Evolutionary conservation across 2,888 invertebrate species (phyloP), one percentile per base, ranked within the genome.

Genomic region (Seira ritae): DNA sequence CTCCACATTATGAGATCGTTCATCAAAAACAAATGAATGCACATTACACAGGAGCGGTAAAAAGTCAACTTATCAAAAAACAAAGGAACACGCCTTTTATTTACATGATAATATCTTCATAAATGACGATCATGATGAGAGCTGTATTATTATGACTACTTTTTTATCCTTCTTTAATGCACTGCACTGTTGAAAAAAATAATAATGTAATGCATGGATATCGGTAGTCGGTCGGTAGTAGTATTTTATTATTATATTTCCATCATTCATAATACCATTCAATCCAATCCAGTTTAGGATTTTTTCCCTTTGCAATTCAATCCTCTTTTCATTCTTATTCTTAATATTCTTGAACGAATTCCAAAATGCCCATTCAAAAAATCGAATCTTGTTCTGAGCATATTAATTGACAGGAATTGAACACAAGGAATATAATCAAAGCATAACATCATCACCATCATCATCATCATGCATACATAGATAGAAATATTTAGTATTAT

Each of bases 101-200:
- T 81, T 81, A 76, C 75, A 81, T 81, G 81, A 81, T 81, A 81
- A 81, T 76, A 81, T 81, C 81, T 71, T 81, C 75, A 71, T 75
- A 70, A 68, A 66, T 60, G 69, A 80, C 74, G 74, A 66, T 37
- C 42, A 74, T 74, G 42, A 8, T 42, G 42, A 42, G 42, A 42
- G 42, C 42, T 42, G 6, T 42, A 42, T 42, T 42, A 42, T 42
- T 42, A 42, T 42, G 42, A 42, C 42, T 42, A 42, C 42, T 42
- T 42, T 42, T 42, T 42, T 42, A 8, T 42, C 42, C 12, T 42
- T n/a, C n/a, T 42, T 42, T 42, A 42, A 42, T 42, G 42, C 42
- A 42, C 42, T 42, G 12, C 42, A 42, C 74, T n/a, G n/a, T n/a
- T n/a, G n/a, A n/a, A n/a, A 65, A 74, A 37, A 74, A 65, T 74